phyloP scores from a whole-genome alignment of 1,140 invertebrate genomes.

The Bombus pascuorum region DNA sequence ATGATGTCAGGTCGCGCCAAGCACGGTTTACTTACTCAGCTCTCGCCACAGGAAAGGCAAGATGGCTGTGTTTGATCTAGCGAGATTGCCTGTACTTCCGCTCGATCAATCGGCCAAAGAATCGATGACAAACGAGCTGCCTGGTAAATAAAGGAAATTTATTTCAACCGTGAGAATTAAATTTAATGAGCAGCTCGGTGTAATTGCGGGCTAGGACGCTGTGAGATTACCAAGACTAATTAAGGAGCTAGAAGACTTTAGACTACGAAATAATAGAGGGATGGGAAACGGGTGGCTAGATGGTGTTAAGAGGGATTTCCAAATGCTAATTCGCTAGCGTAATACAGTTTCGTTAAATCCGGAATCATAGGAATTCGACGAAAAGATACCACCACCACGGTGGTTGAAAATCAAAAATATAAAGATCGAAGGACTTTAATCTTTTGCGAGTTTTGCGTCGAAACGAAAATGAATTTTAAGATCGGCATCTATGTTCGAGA shows the following conservation, averaged over 20 bases:
- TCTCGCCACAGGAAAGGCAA: conserved; percentile 17
- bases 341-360: neutral
- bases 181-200: neutral
- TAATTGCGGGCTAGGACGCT: neutral
- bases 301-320: conserved; percentile 9
- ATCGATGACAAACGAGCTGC: conserved; percentile 44
- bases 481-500: neutral
- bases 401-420: neutral
- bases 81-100: conserved; percentile 55
- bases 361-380: neutral
- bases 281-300: neutral
- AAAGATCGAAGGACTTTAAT: neutral
- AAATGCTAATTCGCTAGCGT: conserved; percentile 1
- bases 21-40: conserved; percentile 62
- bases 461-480: no score
- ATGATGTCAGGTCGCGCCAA: conserved; percentile 62
- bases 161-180: neutral
- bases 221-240: conserved; percentile 9
- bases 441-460: fast-evolving
- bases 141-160: conserved; percentile 17
- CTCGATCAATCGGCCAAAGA: conserved; percentile 46
- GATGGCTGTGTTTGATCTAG: conserved; percentile 45
- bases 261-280: neutral
- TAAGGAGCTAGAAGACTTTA: neutral
- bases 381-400: no score